These are phyloP conservation scores for Caenorhabditis zanzibari DNA, from an alignment of 2,888 invertebrate genomes.

Conservation along the genomic window DNA sequence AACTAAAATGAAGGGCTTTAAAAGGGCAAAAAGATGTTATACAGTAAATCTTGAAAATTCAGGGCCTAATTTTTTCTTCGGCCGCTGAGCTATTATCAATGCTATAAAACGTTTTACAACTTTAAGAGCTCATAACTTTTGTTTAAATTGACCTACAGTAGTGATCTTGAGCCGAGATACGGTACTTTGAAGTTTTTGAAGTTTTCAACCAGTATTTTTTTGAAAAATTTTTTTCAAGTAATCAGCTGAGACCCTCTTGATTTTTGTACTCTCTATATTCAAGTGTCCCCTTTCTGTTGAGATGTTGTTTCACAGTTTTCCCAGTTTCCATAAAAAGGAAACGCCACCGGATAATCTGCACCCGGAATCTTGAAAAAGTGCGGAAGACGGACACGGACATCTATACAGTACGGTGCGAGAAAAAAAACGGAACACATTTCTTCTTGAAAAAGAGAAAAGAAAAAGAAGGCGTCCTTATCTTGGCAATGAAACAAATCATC, in stretches of 20 bases:
- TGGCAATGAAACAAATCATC: constrained; percentile 57
- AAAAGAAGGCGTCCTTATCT: constrained; percentile 22
- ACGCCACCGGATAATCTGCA: background rate
- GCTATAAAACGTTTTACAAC: too few relatives aligned
- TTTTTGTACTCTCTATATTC: constrained; percentile 2
- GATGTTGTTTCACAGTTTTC: background rate
- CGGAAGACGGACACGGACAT: constrained; percentile 33
- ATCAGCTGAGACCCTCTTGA: background rate
- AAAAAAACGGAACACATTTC: constrained; percentile 38
- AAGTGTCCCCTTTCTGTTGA: background rate
- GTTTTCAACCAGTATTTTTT: too few relatives aligned
- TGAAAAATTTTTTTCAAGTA: too few relatives aligned
- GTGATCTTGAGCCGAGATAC: background rate
- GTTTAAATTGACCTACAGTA: too few relatives aligned
- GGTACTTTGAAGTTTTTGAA: background rate
- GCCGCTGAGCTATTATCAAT: too few relatives aligned
- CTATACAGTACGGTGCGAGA: background rate
- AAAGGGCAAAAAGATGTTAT: too few relatives aligned
- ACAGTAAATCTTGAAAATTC: too few relatives aligned
- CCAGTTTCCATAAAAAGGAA: background rate
- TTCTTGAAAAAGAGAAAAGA: constrained; percentile 28
- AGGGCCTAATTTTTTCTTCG: too few relatives aligned
- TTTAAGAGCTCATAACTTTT: too few relatives aligned
- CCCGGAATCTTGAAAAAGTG: constrained; percentile 45
- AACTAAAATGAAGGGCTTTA: too few relatives aligned